These are phyloP conservation scores for Umimayanthus kanabou DNA, from an alignment of 92 coral and sea anemone species.

Conservation along the genomic window DNA sequence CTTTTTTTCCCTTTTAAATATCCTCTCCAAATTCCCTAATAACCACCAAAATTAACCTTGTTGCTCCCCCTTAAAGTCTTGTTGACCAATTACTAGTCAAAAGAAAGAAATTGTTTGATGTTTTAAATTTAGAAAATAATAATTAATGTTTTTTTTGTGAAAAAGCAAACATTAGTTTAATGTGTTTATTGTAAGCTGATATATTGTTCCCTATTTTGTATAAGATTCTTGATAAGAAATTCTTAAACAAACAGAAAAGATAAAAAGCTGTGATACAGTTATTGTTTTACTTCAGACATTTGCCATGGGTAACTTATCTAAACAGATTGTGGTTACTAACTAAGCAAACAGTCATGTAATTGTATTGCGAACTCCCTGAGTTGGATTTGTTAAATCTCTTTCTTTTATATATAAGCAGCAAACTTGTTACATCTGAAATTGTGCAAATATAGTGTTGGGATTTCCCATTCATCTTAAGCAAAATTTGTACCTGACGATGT, in stretches of 20 bases:
- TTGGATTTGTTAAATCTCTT: too few species aligned
- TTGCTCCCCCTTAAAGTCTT: not conserved
- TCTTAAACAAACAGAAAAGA: not conserved
- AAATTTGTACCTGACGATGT: not conserved
- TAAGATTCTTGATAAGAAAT: conserved; percentile 3
- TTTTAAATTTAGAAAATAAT: not conserved
- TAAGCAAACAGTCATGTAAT: not conserved
- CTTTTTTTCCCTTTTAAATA: too few species aligned
- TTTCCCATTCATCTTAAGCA: not conserved
- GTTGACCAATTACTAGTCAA: not conserved
- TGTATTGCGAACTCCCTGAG: not conserved
- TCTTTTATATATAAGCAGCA: not conserved
- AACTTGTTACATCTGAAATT: not conserved
- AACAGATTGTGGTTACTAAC: not conserved
- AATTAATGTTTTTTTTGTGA: not conserved
- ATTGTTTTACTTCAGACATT: not conserved
- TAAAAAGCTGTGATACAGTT: not conserved
- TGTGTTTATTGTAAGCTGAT: conserved; percentile 19
- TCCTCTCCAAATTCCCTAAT: too few species aligned
- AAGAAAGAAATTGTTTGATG: not conserved
- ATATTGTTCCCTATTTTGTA: conserved; percentile 20
- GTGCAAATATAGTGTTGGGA: not conserved
- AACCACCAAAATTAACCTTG: too few species aligned
- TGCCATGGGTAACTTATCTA: not conserved
- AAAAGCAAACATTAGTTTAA: conserved; percentile 19